These are phyloP conservation scores for Megaceryle alcyon DNA, from an alignment of 2,797 vertebrate genomes.

Conservation along the genomic window DNA sequence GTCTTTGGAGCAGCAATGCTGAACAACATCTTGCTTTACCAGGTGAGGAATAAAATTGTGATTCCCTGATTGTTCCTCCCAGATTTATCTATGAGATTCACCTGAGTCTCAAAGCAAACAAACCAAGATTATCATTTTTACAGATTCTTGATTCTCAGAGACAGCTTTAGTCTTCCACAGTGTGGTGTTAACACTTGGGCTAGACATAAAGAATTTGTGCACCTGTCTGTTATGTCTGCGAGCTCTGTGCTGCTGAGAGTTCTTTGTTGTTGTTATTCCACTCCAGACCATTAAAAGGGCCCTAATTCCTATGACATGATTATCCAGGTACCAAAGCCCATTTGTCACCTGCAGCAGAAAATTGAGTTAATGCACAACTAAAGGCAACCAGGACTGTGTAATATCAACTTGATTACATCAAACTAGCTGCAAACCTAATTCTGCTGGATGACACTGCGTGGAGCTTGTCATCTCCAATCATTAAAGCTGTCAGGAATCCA, in stretches of 20 bases:
- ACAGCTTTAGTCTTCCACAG: slow-evolving; percentile 70
- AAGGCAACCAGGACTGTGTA: slow-evolving; percentile 97
- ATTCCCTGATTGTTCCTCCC: slow-evolving; percentile 69
- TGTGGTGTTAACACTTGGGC: slow-evolving; percentile 72
- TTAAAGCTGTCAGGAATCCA: slow-evolving; percentile 99
- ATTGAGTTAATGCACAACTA: slow-evolving; percentile 98
- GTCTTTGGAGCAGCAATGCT: background rate
- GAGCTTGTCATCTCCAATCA: slow-evolving; percentile 99
- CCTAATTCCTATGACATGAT: slow-evolving; percentile 91
- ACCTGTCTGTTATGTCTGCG: slow-evolving; percentile 74
- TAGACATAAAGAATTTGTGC: slow-evolving; percentile 78
- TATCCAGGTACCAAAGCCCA: slow-evolving; percentile 93
- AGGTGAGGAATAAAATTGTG: slow-evolving; percentile 44
- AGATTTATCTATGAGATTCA: slow-evolving; percentile 73
- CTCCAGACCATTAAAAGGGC: slow-evolving; percentile 87
- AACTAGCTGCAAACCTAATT: slow-evolving; percentile 98
- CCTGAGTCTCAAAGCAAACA: slow-evolving; percentile 75
- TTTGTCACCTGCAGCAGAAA: slow-evolving; percentile 94
- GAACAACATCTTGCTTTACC: background rate
- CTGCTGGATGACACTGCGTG: slow-evolving; percentile 95
- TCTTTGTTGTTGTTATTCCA: slow-evolving; percentile 84
- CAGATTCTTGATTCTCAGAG: slow-evolving; percentile 80
- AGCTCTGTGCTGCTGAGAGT: slow-evolving; percentile 67
- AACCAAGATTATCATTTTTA: slow-evolving; percentile 77
- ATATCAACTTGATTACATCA: slow-evolving; percentile 99